Conservation (phyloP, 2,797 vertebrate species). For the Microcaecilia unicolor region DNA sequence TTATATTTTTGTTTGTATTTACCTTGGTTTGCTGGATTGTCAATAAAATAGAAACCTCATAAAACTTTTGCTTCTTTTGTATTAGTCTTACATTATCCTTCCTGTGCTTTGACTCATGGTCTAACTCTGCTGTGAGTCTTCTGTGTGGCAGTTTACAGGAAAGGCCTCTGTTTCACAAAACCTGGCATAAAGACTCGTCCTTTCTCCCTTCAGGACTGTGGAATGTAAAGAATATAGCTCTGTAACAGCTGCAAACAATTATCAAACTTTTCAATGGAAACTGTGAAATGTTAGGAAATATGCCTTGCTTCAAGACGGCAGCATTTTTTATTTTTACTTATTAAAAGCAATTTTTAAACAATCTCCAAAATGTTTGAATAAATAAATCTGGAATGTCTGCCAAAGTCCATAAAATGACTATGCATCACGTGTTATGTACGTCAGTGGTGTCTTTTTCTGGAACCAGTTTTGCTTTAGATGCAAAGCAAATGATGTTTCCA, state of each 20-base stretch:
- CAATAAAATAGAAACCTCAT: too few relatives aligned
- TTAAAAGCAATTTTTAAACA: slow-evolving; percentile 9
- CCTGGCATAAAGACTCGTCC: slow-evolving; percentile 8
- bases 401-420: background rate
- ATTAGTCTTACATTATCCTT: too few relatives aligned
- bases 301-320: slow-evolving; percentile 15
- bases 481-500: background rate
- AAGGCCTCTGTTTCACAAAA: slow-evolving; percentile 17
- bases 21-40: too few relatives aligned
- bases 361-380: background rate
- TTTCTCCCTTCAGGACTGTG: slow-evolving; percentile 14
- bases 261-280: slow-evolving; percentile 30
- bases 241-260: slow-evolving; percentile 51
- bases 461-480: background rate
- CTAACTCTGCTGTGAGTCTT: too few relatives aligned
- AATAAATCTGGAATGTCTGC: background rate
- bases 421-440: background rate
- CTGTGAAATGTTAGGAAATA: slow-evolving; percentile 25
- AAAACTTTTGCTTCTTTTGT: too few relatives aligned
- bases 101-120: too few relatives aligned
- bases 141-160: slow-evolving; percentile 9
- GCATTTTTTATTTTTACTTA: background rate
- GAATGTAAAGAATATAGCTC: slow-evolving; percentile 45
- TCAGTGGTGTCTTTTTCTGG: background rate
- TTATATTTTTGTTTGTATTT: too few relatives aligned